A percentile compares a stretch with the other conserved stretches of the same genome.
phyloP scores from a whole-genome alignment of 2,888 invertebrate genomes.

The Andrena fulva region DNA sequence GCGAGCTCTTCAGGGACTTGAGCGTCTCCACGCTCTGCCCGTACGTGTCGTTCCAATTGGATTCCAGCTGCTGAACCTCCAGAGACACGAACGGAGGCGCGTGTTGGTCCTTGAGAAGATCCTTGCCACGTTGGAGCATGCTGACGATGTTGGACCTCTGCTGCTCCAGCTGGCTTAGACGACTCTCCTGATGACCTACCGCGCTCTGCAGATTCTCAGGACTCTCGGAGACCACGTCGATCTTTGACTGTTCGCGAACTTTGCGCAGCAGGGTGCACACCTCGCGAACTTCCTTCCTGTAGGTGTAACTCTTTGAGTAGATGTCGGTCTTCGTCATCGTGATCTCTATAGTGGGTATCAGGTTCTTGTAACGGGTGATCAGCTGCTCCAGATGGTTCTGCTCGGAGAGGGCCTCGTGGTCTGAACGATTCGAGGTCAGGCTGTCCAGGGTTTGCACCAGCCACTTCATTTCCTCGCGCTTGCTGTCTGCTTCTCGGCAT shows the following conservation, averaged over 20 bases:
- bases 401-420: slow-evolving; percentile 92
- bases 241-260: slow-evolving; percentile 90
- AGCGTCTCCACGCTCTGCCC: slow-evolving; percentile 93
- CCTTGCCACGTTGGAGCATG: slow-evolving; percentile 96
- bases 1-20: slow-evolving; percentile 92
- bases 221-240: slow-evolving; percentile 89
- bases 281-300: slow-evolving; percentile 94
- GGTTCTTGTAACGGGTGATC: slow-evolving; percentile 94
- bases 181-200: slow-evolving; percentile 93
- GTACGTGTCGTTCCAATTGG: slow-evolving; percentile 95
- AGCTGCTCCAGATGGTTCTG: slow-evolving; percentile 93
- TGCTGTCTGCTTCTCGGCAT: slow-evolving; percentile 95
- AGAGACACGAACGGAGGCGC: slow-evolving; percentile 94
- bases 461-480: slow-evolving; percentile 98
- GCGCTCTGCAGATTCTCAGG: slow-evolving; percentile 91
- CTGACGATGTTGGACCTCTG: slow-evolving; percentile 94
- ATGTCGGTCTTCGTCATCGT: slow-evolving; percentile 97
- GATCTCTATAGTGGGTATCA: slow-evolving; percentile 96
- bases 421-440: slow-evolving; percentile 92
- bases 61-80: slow-evolving; percentile 94
- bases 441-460: slow-evolving; percentile 95
- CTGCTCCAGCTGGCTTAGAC: slow-evolving; percentile 93
- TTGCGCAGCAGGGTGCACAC: slow-evolving; percentile 92
- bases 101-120: slow-evolving; percentile 93
- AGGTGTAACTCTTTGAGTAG: slow-evolving; percentile 96